A percentile compares a stretch with the other conserved stretches of the same genome.
Conservation (phyloP, 2,888 invertebrate species). For the Hyalella azteca region DNA sequence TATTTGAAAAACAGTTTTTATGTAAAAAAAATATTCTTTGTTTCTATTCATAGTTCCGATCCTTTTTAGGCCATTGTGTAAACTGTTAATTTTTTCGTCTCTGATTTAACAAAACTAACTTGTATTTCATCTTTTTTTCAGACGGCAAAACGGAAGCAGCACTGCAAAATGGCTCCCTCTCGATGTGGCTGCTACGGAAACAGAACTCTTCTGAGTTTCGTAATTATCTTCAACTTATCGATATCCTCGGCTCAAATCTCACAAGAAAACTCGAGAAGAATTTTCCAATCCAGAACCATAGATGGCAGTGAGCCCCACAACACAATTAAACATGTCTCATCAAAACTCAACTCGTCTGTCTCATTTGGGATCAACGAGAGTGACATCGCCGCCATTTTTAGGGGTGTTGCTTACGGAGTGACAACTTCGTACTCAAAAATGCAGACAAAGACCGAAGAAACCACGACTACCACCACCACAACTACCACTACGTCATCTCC, state of each 20-base stretch:
- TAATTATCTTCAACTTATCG: background rate
- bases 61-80: background rate
- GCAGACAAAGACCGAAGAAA: background rate
- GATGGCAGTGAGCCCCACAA: background rate
- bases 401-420: constrained; percentile 53
- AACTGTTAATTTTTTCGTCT: background rate
- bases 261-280: background rate
- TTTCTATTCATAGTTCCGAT: background rate
- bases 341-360: constrained; percentile 28
- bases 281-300: background rate
- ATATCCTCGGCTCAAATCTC: background rate
- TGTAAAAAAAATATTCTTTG: no score
- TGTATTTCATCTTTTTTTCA: background rate
- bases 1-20: no score
- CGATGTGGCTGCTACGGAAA: background rate
- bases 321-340: background rate
- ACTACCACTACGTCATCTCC: constrained; percentile 20
- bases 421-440: constrained; percentile 41
- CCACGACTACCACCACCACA: constrained; percentile 15
- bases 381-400: constrained; percentile 54
- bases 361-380: constrained; percentile 42
- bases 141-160: background rate
- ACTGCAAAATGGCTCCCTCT: background rate
- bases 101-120: background rate
- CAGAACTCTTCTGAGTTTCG: background rate